phyloP scores from a whole-genome alignment of 2,113 vertebrate genomes.

The Stomatorhinus ivindoensis region DNA sequence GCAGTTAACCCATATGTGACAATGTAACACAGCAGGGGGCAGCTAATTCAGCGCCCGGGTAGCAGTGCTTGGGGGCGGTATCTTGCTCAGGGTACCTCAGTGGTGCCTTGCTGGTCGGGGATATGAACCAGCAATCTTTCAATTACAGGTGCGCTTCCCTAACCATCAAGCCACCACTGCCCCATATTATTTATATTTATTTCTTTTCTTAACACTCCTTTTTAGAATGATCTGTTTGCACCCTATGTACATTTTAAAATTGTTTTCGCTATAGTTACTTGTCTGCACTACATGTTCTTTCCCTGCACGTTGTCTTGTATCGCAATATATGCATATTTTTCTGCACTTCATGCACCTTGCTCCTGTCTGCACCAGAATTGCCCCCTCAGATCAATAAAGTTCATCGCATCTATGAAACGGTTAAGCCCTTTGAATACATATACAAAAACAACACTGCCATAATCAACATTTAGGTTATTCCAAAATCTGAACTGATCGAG shows the following conservation, averaged over 20 bases:
- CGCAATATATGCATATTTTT: neutral
- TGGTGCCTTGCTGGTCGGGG: too few species aligned
- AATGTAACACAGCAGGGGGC: too few species aligned
- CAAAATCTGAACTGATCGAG: neutral
- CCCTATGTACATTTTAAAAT: neutral
- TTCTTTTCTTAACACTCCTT: neutral
- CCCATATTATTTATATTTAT: neutral
- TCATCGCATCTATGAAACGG: neutral
- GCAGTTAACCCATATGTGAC: too few species aligned
- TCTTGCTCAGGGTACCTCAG: too few species aligned
- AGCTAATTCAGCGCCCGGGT: too few species aligned
- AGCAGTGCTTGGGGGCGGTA: too few species aligned
- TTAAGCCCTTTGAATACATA: neutral
- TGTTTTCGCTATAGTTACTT: neutral
- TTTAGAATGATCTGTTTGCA: neutral
- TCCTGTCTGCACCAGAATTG: neutral
- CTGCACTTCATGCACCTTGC: neutral
- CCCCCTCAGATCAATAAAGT: neutral
- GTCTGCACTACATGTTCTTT: neutral
- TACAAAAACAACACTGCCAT: neutral
- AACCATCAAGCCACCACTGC: too few species aligned
- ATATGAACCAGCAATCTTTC: too few species aligned
- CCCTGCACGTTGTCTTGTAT: neutral
- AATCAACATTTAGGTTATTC: neutral
- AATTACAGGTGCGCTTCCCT: too few species aligned